phyloP scores from a whole-genome alignment of 2,888 invertebrate species.

The Dioctria linearis region DNA sequence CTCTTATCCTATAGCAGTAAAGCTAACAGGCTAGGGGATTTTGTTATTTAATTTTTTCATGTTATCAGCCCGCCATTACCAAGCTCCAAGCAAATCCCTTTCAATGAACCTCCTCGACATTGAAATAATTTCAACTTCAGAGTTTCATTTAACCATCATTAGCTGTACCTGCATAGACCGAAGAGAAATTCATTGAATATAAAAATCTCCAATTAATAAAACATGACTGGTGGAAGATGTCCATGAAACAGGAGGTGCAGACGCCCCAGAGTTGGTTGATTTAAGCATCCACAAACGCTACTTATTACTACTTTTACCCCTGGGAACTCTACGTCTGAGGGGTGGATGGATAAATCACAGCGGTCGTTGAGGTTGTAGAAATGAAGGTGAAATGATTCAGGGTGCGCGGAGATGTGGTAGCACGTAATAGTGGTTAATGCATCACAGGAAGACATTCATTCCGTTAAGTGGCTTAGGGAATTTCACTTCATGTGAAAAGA shows the following conservation, averaged over 20 bases:
- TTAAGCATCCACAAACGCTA: slow-evolving; percentile 34
- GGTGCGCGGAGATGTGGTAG: background rate
- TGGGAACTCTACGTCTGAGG: slow-evolving; percentile 11
- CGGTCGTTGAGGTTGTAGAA: background rate
- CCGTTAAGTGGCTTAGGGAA: slow-evolving; percentile 66
- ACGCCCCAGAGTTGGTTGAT: slow-evolving; percentile 20
- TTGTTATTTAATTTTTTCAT: too few species aligned
- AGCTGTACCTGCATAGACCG: background rate
- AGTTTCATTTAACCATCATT: background rate
- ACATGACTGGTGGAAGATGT: slow-evolving; percentile 45
- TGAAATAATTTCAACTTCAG: slow-evolving; percentile 1
- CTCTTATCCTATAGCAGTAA: too few species aligned
- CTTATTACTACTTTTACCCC: slow-evolving; percentile 24
- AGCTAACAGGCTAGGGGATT: too few species aligned
- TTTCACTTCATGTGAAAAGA: slow-evolving; percentile 61
- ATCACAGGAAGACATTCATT: slow-evolving; percentile 66
- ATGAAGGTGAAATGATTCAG: background rate
- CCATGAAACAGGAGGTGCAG: slow-evolving; percentile 3
- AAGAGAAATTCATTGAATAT: slow-evolving; percentile 38
- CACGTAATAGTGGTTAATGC: slow-evolving; percentile 52
- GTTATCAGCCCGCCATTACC: too few species aligned
- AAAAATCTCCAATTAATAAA: slow-evolving; percentile 51
- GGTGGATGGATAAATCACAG: slow-evolving; percentile 8
- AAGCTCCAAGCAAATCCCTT: too few species aligned
- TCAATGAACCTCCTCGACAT: background rate